Evolutionary conservation across 2,113 vertebrate genomes (phyloP).

Genomic region (Callaeas wilsoni): DNA sequence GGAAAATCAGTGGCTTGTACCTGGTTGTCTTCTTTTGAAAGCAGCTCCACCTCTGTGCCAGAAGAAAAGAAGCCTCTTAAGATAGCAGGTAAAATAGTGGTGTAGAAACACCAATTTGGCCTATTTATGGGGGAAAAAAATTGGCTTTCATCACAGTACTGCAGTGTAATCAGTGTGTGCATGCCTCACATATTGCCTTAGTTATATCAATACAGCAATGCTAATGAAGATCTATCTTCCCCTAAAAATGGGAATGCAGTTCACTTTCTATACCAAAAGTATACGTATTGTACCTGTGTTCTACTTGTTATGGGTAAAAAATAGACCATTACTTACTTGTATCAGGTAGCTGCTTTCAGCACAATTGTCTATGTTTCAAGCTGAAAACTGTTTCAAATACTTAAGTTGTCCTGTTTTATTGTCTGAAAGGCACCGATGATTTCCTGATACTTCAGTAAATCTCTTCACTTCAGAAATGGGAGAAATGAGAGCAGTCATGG

Average conservation of each 20-base stretch:
- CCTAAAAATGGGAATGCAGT: neutral
- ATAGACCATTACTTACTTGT: neutral
- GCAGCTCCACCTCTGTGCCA: neutral
- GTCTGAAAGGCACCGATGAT: neutral
- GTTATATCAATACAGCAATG: neutral
- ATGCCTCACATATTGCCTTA: rapidly evolving
- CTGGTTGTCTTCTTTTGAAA: neutral
- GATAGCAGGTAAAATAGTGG: neutral
- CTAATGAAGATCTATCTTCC: neutral
- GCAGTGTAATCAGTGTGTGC: neutral
- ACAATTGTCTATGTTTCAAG: neutral
- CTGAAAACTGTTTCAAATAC: neutral
- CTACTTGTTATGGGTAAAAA: neutral
- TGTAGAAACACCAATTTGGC: neutral
- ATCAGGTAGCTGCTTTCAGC: neutral
- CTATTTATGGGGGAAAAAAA: neutral
- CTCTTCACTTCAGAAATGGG: neutral
- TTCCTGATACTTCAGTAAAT: neutral
- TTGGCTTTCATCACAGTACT: neutral
- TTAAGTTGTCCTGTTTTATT: neutral
- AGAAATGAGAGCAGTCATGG: neutral
- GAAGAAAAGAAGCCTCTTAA: neutral
- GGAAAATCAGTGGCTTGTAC: neutral
- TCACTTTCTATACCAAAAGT: neutral
- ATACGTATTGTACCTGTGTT: neutral